A percentile compares a stretch with the other conserved stretches of the same genome.
phyloP scores from a whole-genome alignment of 2,888 invertebrate genomes.

The Villa cingulata region DNA sequence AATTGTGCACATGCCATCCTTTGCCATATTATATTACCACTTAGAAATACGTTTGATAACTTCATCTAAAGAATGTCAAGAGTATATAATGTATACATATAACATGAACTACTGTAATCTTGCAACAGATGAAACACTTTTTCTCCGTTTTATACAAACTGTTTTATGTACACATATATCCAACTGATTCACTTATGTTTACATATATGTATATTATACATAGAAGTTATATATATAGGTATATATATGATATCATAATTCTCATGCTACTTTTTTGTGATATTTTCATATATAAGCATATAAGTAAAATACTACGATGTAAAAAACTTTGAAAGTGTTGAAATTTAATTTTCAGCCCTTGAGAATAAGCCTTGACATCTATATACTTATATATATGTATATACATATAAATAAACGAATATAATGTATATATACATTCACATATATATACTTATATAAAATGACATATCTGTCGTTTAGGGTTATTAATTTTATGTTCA shows the following conservation, averaged over 20 bases:
- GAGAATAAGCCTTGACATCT: background rate
- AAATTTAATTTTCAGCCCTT: conserved; percentile 8
- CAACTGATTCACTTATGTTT: background rate
- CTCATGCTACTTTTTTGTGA: background rate
- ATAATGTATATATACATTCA: too few species aligned
- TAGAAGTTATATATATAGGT: background rate
- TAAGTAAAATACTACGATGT: too few species aligned
- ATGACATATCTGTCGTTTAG: conserved; percentile 6
- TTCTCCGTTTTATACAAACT: too few species aligned
- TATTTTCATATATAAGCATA: too few species aligned
- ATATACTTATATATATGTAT: too few species aligned
- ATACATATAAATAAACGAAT: too few species aligned
- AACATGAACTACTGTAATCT: too few species aligned
- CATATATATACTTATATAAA: conserved; percentile 1
- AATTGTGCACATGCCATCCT: too few species aligned
- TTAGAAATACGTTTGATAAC: too few species aligned
- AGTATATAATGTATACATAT: too few species aligned
- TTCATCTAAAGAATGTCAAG: too few species aligned
- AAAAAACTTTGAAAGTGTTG: conserved; percentile 6
- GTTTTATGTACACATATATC: background rate
- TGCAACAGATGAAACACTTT: background rate
- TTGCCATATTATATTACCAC: too few species aligned
- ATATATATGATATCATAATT: background rate
- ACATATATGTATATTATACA: background rate
- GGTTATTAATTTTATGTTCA: conserved; percentile 6